Conservation (phyloP, 2,888 invertebrate species). For the Scaptomyza parva region DNA sequence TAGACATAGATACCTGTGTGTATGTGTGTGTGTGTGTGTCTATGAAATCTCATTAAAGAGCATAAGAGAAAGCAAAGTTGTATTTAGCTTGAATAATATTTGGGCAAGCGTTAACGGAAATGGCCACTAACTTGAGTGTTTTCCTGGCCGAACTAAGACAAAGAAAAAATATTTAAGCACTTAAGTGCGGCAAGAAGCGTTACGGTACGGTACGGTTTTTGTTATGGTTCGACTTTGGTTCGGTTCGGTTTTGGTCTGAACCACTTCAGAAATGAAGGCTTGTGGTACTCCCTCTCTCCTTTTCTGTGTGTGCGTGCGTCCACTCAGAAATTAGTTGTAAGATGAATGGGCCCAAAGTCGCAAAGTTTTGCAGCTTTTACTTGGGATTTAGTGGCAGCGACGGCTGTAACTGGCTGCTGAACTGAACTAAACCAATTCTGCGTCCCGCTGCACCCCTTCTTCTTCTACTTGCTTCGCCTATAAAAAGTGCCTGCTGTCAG, state of each 20-base stretch:
- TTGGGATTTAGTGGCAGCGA: constrained; percentile 69
- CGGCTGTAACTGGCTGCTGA: constrained; percentile 62
- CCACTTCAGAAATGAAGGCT: constrained; percentile 26
- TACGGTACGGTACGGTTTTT: constrained; percentile 6
- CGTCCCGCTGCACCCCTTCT: too few species aligned
- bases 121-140: constrained; percentile 77
- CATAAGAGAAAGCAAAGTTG: constrained; percentile 45
- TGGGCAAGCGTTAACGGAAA: constrained; percentile 76
- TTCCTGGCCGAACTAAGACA: constrained; percentile 59
- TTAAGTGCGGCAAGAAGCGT: constrained; percentile 56
- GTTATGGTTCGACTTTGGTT: constrained; percentile 9
- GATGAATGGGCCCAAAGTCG: constrained; percentile 80
- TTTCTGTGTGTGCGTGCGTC: constrained; percentile 63
- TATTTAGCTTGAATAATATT: constrained; percentile 76
- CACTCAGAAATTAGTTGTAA: constrained; percentile 80
- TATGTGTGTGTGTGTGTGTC: neutral
- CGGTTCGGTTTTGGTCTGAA: constrained; percentile 1
- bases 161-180: constrained; percentile 79
- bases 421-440: constrained; percentile 9
- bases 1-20: constrained; percentile 13
- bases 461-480: neutral
- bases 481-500: neutral
- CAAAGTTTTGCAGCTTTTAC: constrained; percentile 79
- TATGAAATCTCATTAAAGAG: constrained; percentile 67
- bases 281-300: neutral